These are phyloP conservation scores for Antigone vipio DNA, from an alignment of 2,113 vertebrate genomes.

Conservation along the genomic window DNA sequence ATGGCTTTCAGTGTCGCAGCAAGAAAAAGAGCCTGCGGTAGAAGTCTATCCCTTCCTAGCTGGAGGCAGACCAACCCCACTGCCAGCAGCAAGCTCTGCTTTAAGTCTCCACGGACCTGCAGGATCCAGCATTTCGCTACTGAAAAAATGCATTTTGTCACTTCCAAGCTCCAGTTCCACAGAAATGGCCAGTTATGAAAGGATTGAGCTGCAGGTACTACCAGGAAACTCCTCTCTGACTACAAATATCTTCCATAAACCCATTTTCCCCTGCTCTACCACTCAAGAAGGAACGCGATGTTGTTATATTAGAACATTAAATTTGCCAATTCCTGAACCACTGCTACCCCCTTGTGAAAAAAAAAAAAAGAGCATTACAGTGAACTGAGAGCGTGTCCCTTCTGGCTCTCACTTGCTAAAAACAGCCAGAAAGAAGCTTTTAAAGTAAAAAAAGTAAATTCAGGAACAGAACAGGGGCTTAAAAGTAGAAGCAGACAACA, in stretches of 20 bases:
- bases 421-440: background rate
- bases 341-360: background rate
- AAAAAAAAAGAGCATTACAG: background rate
- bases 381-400: background rate
- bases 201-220: background rate
- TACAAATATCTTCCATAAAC: background rate
- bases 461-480: background rate
- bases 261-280: background rate
- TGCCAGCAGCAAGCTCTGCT: background rate
- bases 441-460: background rate
- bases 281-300: background rate
- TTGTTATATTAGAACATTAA: background rate
- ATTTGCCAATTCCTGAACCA: background rate
- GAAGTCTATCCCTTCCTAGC: background rate
- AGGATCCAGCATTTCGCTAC: background rate
- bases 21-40: background rate
- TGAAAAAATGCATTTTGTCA: background rate
- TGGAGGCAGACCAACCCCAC: background rate
- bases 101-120: background rate
- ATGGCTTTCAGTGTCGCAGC: background rate
- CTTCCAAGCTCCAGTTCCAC: background rate
- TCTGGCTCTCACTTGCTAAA: background rate
- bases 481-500: background rate
- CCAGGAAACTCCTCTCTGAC: background rate
- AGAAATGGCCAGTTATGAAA: background rate